These are phyloP conservation scores for Heterotis niloticus DNA, from an alignment of 2,113 vertebrate genomes.

Conservation along the genomic window DNA sequence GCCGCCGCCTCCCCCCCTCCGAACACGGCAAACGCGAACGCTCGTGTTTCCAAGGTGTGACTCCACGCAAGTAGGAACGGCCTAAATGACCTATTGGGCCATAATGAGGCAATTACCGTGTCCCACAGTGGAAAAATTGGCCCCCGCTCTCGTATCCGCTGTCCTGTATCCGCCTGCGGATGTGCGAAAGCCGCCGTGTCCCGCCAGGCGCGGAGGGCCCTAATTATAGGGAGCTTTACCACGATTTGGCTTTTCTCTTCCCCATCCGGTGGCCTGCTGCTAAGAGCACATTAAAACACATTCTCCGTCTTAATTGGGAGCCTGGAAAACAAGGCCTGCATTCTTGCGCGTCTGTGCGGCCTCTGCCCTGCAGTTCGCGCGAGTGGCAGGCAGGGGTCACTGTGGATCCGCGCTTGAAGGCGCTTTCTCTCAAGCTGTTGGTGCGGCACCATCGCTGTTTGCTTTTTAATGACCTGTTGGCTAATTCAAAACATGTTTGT, in stretches of 20 bases:
- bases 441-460: background rate
- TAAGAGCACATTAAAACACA: constrained; percentile 63
- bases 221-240: constrained; percentile 63
- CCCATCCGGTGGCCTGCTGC: constrained; percentile 70
- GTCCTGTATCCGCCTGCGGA: constrained; percentile 33
- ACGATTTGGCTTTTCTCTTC: constrained; percentile 42
- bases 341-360: constrained; percentile 54
- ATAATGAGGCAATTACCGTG: constrained; percentile 53
- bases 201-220: constrained; percentile 49
- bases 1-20: background rate
- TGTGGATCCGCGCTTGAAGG: background rate
- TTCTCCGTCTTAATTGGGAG: constrained; percentile 67
- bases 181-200: constrained; percentile 45
- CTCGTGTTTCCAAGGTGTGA: constrained; percentile 29
- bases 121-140: constrained; percentile 41
- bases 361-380: background rate
- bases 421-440: too few species aligned
- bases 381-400: constrained; percentile 5
- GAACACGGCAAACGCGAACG: background rate
- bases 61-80: background rate
- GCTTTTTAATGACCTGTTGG: constrained; percentile 43
- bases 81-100: constrained; percentile 54
- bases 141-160: background rate
- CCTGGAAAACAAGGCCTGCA: constrained; percentile 62
- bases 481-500: constrained; percentile 48